Evolutionary conservation across 2,888 invertebrate genomes (phyloP).

Genomic region (Tridacna crocea): DNA sequence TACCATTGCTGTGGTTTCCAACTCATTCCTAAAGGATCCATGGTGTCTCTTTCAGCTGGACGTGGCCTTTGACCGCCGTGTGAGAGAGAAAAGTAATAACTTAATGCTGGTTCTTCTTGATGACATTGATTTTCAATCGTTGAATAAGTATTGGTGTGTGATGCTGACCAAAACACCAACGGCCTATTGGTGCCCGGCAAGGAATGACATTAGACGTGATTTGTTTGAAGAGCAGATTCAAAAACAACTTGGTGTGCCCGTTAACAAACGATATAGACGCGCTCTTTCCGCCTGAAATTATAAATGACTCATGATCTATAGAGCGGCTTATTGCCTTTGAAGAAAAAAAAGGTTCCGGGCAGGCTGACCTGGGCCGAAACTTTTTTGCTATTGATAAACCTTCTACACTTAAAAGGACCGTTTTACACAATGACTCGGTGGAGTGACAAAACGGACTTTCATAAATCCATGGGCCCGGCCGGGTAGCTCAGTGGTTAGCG

Average conservation of each 20-base stretch:
- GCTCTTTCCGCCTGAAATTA: neutral
- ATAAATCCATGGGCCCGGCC: neutral
- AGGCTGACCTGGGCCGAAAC: neutral
- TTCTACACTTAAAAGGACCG: neutral
- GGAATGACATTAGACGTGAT: conserved; percentile 31
- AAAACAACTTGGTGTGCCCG: neutral
- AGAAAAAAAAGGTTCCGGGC: neutral
- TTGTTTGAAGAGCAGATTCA: conserved; percentile 27
- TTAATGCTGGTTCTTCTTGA: conserved; percentile 33
- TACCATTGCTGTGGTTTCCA: conserved; percentile 40
- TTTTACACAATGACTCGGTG: too few species aligned
- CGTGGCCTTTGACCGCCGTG: conserved; percentile 28
- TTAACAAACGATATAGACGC: neutral
- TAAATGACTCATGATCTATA: neutral
- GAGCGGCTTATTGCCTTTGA: neutral
- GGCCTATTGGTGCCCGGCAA: conserved; percentile 37
- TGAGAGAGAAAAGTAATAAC: conserved; percentile 11
- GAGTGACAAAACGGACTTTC: too few species aligned
- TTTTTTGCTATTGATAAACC: neutral
- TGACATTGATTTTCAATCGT: conserved; percentile 34
- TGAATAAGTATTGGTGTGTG: conserved; percentile 52
- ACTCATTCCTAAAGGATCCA: conserved; percentile 30
- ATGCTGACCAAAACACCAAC: conserved; percentile 40
- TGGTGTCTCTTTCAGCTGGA: conserved; percentile 47
- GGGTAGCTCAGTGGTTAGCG: too few species aligned